Evolutionary conservation across 2,888 invertebrate genomes (phyloP), one percentile per base, ranked within the genome.

Genomic region (Vanessa cardui): DNA sequence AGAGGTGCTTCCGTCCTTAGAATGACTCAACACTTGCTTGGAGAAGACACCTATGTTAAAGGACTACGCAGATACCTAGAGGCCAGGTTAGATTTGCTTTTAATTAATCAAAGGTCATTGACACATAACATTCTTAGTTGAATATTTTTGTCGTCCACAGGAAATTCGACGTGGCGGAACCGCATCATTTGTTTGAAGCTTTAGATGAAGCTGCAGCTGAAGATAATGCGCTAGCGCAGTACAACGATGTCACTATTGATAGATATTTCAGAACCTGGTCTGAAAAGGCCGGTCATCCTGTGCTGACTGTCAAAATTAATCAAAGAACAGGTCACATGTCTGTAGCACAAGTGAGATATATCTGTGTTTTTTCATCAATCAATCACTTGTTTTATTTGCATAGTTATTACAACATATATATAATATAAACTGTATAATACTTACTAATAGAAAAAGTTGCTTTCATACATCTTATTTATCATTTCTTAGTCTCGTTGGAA

Each of bases 1-100:
- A 96, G 96, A 84, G 96, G 95, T 0, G 94, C 91, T 1, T 72
- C 92, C 0, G 84, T 96, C 4, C 87, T 96, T 21, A 94, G 96
- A 73, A 96, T 96, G 96, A 89, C 96, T 6, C 93, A 94, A 71
- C 93, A 95, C 75, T 84, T 94, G n/a, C 86, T 96, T 39, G 94
- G 95, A 18, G 77, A 84, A 0, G 77, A 78, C 0, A 88, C 93
- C 0, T 96, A 94, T 77, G 80, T 88, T 49, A 83, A 81, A 46
- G 94, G 94, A 1, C 82, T 96, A 16, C 85, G 88, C 12, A 75
- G 72, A 12, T 96, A 96, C 77, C 85, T 96, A 0, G 71, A 66
- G 0, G 75, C 74, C 0, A 90, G 90, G 95, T 95, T 7, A 74
- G 31, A 56, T 70, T 39, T 39, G 39, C 0, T n/a, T 26, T 26